Percentiles rank a stretch among this genome's conserved stretches.
Evolutionary conservation across 2,113 vertebrate genomes (phyloP).

Genomic region (Alces alces): DNA sequence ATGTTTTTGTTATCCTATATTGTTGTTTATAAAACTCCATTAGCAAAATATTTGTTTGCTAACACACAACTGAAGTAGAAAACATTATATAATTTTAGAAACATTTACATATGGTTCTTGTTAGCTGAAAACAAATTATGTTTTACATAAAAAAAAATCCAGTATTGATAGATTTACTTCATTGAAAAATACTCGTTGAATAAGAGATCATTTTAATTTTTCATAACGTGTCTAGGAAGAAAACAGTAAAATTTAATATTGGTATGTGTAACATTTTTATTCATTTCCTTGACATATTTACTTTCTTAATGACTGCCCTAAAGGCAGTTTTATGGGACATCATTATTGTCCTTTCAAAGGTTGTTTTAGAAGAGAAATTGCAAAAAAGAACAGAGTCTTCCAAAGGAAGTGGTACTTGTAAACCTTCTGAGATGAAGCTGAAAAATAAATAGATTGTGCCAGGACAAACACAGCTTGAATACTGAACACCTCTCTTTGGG

Average conservation of each 20-base stretch:
- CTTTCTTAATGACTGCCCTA: conserved; percentile 21
- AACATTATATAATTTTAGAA: not conserved
- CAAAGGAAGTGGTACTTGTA: conserved; percentile 22
- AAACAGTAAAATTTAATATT: not conserved
- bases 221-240: not conserved
- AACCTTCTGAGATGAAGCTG: conserved; percentile 56
- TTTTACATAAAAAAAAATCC: conserved; percentile 12
- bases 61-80: not conserved
- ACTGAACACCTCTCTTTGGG: conserved; percentile 49
- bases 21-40: conserved; percentile 25
- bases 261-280: not conserved
- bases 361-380: conserved; percentile 27
- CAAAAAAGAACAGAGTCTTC: conserved; percentile 43
- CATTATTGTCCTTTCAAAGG: conserved; percentile 45
- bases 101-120: not conserved
- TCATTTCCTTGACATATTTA: conserved; percentile 31
- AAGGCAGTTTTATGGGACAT: not conserved
- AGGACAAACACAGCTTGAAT: conserved; percentile 58
- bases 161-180: not conserved
- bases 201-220: conserved; percentile 18
- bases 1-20: not conserved
- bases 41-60: not conserved
- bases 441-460: conserved; percentile 49
- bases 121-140: conserved; percentile 21
- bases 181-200: not conserved